Evolutionary conservation across 1,140 invertebrate genomes (phyloP).

Genomic region (Melanaphis sacchari): DNA sequence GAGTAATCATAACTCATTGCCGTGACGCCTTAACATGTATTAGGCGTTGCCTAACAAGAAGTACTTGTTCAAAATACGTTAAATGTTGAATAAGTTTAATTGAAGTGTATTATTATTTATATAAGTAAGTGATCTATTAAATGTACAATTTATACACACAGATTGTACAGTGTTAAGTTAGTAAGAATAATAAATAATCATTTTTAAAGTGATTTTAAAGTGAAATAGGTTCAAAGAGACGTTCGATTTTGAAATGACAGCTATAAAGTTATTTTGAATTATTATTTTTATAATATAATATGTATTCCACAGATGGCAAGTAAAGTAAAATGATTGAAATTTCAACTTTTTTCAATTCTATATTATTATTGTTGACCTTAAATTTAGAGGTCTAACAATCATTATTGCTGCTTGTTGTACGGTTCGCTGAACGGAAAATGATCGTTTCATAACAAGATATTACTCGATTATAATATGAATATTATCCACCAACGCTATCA

Average conservation of each 20-base stretch:
- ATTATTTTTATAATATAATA: neutral
- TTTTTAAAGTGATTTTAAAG: neutral
- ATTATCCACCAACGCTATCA: neutral
- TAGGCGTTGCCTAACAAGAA: neutral
- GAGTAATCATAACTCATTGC: neutral
- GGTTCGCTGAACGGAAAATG: slow-evolving; percentile 1
- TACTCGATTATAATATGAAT: neutral
- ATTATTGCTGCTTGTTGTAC: neutral
- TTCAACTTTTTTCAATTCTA: neutral
- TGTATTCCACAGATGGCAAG: neutral
- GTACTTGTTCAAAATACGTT: neutral
- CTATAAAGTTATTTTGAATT: neutral
- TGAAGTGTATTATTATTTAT: neutral
- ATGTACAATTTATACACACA: too few relatives aligned
- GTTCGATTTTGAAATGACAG: neutral
- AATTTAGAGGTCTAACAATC: neutral
- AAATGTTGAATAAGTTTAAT: neutral
- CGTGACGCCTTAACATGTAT: neutral
- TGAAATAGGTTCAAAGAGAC: neutral
- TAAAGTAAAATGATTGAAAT: neutral
- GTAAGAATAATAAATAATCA: neutral
- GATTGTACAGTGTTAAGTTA: neutral
- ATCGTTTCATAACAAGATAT: slow-evolving; percentile 30
- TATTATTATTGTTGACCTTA: slow-evolving; percentile 15
- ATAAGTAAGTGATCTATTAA: neutral